A percentile compares a stretch with the other conserved stretches of the same genome.
Conservation (phyloP, 2,113 vertebrate genomes). For the Crypturellus undulatus region DNA sequence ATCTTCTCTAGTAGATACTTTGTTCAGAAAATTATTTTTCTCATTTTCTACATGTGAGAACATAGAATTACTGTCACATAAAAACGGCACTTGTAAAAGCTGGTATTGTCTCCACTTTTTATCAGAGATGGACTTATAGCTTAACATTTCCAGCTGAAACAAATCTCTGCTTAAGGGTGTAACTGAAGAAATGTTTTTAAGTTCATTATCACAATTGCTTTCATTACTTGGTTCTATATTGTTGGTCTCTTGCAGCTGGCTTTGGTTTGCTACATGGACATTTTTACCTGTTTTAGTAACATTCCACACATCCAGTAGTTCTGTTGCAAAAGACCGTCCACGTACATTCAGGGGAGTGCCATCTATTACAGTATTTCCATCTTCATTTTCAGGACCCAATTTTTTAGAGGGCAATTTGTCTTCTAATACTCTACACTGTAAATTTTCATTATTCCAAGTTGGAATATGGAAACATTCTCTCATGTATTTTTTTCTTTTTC, state of each 20-base stretch:
- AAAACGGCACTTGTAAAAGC: slow-evolving; percentile 33
- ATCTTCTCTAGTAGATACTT: not conserved
- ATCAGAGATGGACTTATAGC: not conserved
- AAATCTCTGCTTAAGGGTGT: not conserved
- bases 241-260: not conserved
- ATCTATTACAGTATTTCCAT: not conserved
- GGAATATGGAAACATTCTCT: not conserved
- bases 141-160: not conserved
- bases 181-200: not conserved
- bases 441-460: not conserved
- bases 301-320: accelerated
- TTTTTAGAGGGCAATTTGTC: not conserved
- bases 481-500: not conserved
- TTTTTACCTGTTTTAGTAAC: not conserved
- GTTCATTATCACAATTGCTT: not conserved
- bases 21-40: not conserved
- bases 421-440: not conserved
- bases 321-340: not conserved
- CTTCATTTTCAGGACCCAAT: not conserved
- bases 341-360: not conserved
- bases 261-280: not conserved
- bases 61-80: not conserved
- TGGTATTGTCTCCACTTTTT: slow-evolving; percentile 22
- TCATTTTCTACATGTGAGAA: not conserved
- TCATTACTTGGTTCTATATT: not conserved